Percentiles rank a stretch among this genome's conserved stretches.
Evolutionary conservation across 2,888 invertebrate genomes (phyloP).

Genomic region (Lasius platythorax): DNA sequence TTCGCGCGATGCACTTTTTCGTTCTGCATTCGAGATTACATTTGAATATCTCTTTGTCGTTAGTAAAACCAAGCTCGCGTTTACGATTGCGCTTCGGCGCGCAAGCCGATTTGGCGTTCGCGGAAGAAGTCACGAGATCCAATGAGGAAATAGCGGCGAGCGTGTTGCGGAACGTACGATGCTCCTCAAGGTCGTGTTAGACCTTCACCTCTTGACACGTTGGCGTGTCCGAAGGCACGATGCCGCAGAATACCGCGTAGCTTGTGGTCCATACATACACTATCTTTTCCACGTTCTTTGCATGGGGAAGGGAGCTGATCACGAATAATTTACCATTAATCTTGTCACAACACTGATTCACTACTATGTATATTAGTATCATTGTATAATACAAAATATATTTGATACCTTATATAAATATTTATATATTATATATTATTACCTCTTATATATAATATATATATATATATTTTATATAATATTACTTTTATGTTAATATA

Average conservation of each 20-base stretch:
- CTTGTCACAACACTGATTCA: conserved; percentile 19
- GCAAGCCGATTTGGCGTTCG: conserved; percentile 62
- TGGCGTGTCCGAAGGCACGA: conserved; percentile 70
- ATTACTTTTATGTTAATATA: not conserved
- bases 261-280: conserved; percentile 74
- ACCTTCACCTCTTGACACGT: conserved; percentile 83
- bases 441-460: not conserved
- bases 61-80: conserved; percentile 34
- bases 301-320: not conserved
- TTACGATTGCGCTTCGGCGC: conserved; percentile 33
- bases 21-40: not conserved
- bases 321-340: conserved; percentile 29
- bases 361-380: not conserved
- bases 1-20: not conserved
- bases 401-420: not conserved
- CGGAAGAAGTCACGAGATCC: conserved; percentile 71
- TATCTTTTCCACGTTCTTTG: not conserved
- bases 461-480: not conserved
- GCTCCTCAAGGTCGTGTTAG: conserved; percentile 81
- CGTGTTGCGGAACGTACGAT: conserved; percentile 72
- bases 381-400: not conserved
- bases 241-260: conserved; percentile 67
- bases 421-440: not conserved
- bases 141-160: conserved; percentile 72
- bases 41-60: conserved; percentile 19